Evolutionary conservation across 2,888 invertebrate genomes (phyloP), one percentile per base, ranked within the genome.

Genomic region (Drosophila barbarae): DNA sequence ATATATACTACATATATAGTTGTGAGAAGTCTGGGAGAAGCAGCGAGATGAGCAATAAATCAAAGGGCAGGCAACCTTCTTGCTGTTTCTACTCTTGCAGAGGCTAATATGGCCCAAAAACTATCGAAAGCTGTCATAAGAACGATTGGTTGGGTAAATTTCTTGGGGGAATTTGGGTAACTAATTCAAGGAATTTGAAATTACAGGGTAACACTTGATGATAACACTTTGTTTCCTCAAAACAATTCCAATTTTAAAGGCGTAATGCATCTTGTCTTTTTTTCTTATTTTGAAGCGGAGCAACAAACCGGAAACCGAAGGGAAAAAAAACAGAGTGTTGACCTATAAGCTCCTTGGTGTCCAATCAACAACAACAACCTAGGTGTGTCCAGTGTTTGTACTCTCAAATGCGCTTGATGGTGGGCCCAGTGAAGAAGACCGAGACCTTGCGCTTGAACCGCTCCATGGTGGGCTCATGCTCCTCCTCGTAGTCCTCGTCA

Each of bases 381-480:
- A 46, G 51, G 18, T 9, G 51, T 51, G 61, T 42, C 26, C 64
- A 57, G 66, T 52, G 44, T 81, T 88, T 87, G 86, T 87, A 86
- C 85, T 88, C 77, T 88, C 88, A 88, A 81, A 88, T 88, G 78
- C 88, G 88, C 82, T 89, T 89, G 74, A 90, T 89, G 77, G 89
- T 89, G 82, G 90, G 89, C 68, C 90, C 90, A 73, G 89, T 89
- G 82, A 90, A 90, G 77, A 90, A 90, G 69, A 89, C 87, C 44
- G 90, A 89, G 64, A 90, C 86, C 84, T 90, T 90, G 23, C 89
- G 85, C 77, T 89, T 90, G 54, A 90, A 89, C 67, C 87, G 86
- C 72, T 88, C 87, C 79, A 89, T 88, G 36, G 84, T 84, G 46
- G 87, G 88, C 67, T 89, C 89, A 44, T 86, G 87, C 53, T 88